Base-by-base conservation (phyloP, 2,888 invertebrate genomes). In the Labia minor region DNA sequence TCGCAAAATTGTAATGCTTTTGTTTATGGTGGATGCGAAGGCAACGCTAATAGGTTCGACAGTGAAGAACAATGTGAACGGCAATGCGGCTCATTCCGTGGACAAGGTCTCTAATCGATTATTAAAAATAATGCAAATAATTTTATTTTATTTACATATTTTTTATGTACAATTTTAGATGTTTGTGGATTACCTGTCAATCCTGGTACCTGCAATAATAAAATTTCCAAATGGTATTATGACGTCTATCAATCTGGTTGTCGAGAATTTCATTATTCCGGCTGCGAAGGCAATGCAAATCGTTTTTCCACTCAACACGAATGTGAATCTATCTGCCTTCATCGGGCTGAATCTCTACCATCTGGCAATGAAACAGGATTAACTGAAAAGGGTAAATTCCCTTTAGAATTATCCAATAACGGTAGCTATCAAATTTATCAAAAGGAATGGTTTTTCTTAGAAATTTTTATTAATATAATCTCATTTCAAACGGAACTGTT, bases 271-370 rank as follows among this genome's bases (percentile, higher is more conserved):
- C 77, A 79, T 1, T 95, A 89, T 74, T 87, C 92, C 37, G 94
- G 94, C 68, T 95, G 94, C 75, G 83, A 81, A 37, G 94, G 94
- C 33, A 91, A 90, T 72, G 87, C 88, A 65, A 95, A 95, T 77
- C 81, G 91, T 66, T 95, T 95, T 79, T 86, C 85, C 68, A 83
- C 83, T 10, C 75, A 80, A n/a, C 81, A 83, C 21, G 90, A 91
- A 75, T 93, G 93, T 75, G 83, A 88, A 75, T 81, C 84, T 2
- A 78, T 88, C 73, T 93, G 92, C 77, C 75, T 85, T 68, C 80
- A 81, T 67, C 81, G 79, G 63, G 82, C 83, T 71, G 86, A 86
- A 72, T 81, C 84, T 72, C 74, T 77, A 8, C 75, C 77, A 1
- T 70, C 74, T 67, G 78, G 77, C 70, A 79, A 79, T 68, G 75